Base-by-base conservation (phyloP, 2,888 invertebrate species). In the Oegoconia quadripuncta region DNA sequence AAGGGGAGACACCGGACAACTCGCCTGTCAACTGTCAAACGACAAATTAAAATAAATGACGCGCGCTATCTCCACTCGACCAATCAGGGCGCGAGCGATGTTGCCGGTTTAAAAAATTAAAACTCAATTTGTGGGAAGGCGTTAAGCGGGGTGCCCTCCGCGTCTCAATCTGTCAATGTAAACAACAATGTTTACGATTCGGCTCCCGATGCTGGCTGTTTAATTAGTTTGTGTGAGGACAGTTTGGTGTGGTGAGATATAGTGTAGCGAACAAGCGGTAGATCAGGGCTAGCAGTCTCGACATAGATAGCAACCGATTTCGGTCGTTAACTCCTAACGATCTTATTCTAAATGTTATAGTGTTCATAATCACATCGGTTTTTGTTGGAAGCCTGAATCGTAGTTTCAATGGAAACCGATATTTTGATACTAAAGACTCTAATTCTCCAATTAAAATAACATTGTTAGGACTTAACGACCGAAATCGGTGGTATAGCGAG, bases 41-140 rank as follows among this genome's bases (percentile, higher is more conserved):
- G 70, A 74, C 76, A 73, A 83, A 86, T 86, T 86, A 83, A 83
- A 86, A 83, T 82, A 83, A 83, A 86, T 86, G 86, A 83, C 82
- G 71, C 59, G 74, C 77, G 70, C 68, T 67, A 72, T 71, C 69
- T 63, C 57, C 41, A 47, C 44, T 43, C 59, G 49, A 61, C 76
- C 76, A 78, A 78, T 78, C 70, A 60, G 65, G 50, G 64, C 45
- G 51, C 53, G 64, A 44, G 51, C 53, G 67, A 68, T 74, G 78
- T 77, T 77, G 75, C 74, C 81, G 78, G 78, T 81, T 81, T 81
- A 82, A 84, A 81, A 82, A 78, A 81, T 84, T 78, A 79, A 79
- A 79, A 79, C 75, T 58, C 80, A 70, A 78, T 81, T 74, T 72
- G 74, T 71, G 63, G 72, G 72, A 23, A 25, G 9, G 30, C 27